A percentile compares a stretch with the other conserved stretches of the same genome.
Conservation (phyloP, 1,140 invertebrate genomes). For the Himalopsyche phryganea region DNA sequence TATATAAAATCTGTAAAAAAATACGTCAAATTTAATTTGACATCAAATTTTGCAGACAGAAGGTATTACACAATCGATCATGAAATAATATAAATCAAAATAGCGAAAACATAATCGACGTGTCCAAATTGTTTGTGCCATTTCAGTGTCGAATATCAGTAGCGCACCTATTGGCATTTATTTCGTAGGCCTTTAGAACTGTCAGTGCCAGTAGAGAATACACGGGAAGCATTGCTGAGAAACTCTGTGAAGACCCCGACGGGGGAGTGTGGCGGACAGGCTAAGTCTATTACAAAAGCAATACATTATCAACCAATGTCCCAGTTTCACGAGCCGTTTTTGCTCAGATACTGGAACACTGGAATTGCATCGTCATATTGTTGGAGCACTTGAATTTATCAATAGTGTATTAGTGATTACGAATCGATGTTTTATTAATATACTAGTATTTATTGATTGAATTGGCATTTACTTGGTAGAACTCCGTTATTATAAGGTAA, state of each 20-base stretch:
- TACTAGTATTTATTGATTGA: no score
- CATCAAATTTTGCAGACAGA: no score
- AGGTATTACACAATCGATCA: no score
- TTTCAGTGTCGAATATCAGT: not conserved
- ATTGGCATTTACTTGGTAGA: no score
- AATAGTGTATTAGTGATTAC: not conserved
- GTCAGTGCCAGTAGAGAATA: constrained; percentile 16
- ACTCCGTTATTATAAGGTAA: no score
- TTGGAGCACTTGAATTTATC: no score
- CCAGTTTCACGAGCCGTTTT: constrained; percentile 11
- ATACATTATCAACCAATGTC: constrained; percentile 14
- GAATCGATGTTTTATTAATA: no score
- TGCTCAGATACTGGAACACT: constrained; percentile 1
- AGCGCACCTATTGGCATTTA: constrained; percentile 19
- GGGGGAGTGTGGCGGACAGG: constrained; percentile 9
- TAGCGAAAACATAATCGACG: not conserved
- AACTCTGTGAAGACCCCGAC: no score
- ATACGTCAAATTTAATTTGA: no score
- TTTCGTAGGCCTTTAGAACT: constrained; percentile 22
- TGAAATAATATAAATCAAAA: not conserved
- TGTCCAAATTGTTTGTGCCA: not conserved
- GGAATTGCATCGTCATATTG: not conserved
- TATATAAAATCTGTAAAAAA: no score
- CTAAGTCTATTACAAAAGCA: constrained; percentile 20
- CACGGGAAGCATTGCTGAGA: not conserved